Evolutionary conservation across 92 coral and sea anemone genomes (phyloP).

Genomic region (Plumapathes pennacea): DNA sequence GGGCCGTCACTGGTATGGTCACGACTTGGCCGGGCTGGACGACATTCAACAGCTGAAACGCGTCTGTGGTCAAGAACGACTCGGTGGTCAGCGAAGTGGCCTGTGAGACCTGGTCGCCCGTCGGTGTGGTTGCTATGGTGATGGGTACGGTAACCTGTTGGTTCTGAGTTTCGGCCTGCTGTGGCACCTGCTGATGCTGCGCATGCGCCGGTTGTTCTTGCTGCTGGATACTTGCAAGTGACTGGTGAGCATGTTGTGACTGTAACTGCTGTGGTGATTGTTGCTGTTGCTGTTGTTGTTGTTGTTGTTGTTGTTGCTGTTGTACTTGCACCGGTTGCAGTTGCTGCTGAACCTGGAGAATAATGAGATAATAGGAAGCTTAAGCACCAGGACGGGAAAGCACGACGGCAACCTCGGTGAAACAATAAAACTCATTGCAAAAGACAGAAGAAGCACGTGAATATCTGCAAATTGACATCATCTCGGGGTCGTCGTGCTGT

Average conservation of each 20-base stretch:
- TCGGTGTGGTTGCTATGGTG: constrained; percentile 52
- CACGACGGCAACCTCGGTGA: too few relatives aligned
- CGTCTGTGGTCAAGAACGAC: constrained; percentile 64
- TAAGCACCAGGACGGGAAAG: too few relatives aligned
- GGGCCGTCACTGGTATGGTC: constrained; percentile 56
- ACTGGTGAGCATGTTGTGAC: too few relatives aligned
- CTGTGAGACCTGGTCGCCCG: constrained; percentile 58
- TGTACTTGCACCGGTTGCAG: constrained; percentile 36
- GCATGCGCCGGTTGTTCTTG: constrained; percentile 39
- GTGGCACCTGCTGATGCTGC: constrained; percentile 44
- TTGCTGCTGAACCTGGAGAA: too few relatives aligned
- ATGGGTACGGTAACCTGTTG: constrained; percentile 27
- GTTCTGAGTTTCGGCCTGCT: constrained; percentile 23
- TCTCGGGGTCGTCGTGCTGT: constrained; percentile 27
- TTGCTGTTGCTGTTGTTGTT: constrained; percentile 24
- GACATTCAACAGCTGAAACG: constrained; percentile 64
- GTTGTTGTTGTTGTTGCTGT: constrained; percentile 42
- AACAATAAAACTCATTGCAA: too few relatives aligned
- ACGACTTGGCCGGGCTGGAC: constrained; percentile 62
- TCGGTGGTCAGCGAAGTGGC: constrained; percentile 71
- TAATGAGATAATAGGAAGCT: too few relatives aligned
- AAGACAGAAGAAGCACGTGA: too few relatives aligned
- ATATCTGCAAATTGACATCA: too few relatives aligned
- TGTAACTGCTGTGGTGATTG: background rate
- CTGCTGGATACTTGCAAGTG: too few relatives aligned